Evolutionary conservation across 2,797 vertebrate genomes (phyloP).

Genomic region (Eulemur rubriventer): DNA sequence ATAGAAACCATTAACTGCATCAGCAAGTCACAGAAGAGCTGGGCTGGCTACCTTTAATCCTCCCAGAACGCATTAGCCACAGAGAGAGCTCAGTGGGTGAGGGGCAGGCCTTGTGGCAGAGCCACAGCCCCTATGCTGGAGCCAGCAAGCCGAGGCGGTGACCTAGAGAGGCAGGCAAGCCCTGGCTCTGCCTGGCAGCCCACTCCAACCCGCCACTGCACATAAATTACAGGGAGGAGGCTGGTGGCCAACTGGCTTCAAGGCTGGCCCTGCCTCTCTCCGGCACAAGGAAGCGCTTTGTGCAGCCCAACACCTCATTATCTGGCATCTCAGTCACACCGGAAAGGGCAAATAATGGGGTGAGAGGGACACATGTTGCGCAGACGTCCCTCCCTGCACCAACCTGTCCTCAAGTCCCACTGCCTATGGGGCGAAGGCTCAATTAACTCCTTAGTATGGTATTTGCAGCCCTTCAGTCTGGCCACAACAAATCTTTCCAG

Average conservation of each 20-base stretch:
- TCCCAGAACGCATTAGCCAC: background rate
- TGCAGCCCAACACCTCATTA: conserved; percentile 71
- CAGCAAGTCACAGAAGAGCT: background rate
- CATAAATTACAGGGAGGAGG: conserved; percentile 73
- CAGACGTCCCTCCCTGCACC: conserved; percentile 63
- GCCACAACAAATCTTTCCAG: background rate
- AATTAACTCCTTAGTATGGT: conserved; percentile 49
- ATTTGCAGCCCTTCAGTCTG: background rate
- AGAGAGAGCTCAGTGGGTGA: background rate
- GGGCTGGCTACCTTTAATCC: background rate
- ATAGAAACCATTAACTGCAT: background rate
- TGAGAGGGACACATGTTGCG: background rate
- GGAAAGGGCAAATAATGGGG: conserved; percentile 77
- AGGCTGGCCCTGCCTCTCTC: conserved; percentile 62
- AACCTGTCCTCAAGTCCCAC: conserved; percentile 60
- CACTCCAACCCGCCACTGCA: conserved; percentile 57
- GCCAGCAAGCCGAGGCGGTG: conserved; percentile 51
- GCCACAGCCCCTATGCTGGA: background rate
- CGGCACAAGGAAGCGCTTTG: conserved; percentile 72
- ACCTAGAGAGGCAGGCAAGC: conserved; percentile 48
- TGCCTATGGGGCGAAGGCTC: background rate
- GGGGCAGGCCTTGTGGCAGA: background rate
- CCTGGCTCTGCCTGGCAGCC: conserved; percentile 59
- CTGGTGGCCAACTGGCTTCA: conserved; percentile 69
- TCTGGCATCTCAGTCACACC: conserved; percentile 64